Evolutionary conservation across 1,140 invertebrate species (phyloP), one percentile per base, ranked within the genome.

Genomic region (Aphaenogaster ashmeadi): DNA sequence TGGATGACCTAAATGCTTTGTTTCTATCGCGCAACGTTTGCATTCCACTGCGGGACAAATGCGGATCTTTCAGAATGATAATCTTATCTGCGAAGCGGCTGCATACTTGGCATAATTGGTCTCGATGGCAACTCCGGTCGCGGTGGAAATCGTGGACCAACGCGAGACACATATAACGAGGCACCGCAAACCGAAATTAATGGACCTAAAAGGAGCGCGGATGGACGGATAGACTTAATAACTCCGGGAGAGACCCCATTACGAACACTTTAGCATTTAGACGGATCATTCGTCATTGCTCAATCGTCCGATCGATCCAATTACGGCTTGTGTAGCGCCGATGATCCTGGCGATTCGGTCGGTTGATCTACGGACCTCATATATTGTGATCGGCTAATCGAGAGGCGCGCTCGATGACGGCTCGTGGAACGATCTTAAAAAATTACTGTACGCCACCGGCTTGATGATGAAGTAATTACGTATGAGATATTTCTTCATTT

Each of bases 251-350:
- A 91, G 89, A 91, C 75, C 74, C 85, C 80, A 90, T 92, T 92
- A 91, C 69, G 67, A 72, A 86, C 88, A 91, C 83, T 87, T 90
- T 33, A 47, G 66, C 58, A 89, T 89, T 78, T 81, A 81, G 89
- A 90, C 67, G 66, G 87, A 91, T 90, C 88, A 91, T 92, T 91
- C 90, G 90, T 91, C 92, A 92, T 92, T 88, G 89, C 87, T 88
- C 87, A 90, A 91, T 92, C 90, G 78, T 77, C 27, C 86, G 90
- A 92, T 91, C 91, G 66, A 88, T 89, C 91, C 92, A 92, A 92
- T 92, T 92, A 92, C 69, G 85, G 87, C n/a, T 77, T 64, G 80
- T 86, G 86, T 90, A 81, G 80, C 74, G 85, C 47, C 69, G 81
- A 88, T 79, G 88, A 91, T 83, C 86, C 84, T 56, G 60, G n/a